Evolutionary conservation across 2,888 invertebrate species (phyloP).

Genomic region (Fissipunctia ypsillon): DNA sequence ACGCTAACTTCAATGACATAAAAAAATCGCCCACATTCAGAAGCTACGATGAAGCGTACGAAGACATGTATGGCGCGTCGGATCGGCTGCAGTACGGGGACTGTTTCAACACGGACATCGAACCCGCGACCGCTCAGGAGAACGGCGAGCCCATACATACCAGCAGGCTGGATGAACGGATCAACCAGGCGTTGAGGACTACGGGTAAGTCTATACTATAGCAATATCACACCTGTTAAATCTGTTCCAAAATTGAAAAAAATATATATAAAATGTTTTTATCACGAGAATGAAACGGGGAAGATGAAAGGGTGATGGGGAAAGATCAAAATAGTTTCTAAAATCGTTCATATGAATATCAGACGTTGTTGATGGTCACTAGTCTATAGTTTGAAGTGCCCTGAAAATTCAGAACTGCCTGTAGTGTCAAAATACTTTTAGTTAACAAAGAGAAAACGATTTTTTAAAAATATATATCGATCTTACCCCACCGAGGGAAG

Average conservation of each 20-base stretch:
- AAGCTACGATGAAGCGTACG: constrained; percentile 87
- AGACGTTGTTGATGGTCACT: background rate
- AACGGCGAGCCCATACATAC: constrained; percentile 18
- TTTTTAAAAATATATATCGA: no score
- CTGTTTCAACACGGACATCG: constrained; percentile 77
- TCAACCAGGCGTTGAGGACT: constrained; percentile 77
- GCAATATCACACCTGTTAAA: no score
- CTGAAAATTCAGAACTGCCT: no score
- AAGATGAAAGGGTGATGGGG: background rate
- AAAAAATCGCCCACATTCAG: constrained; percentile 19
- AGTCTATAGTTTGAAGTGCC: background rate
- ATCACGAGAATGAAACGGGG: background rate
- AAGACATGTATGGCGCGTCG: constrained; percentile 86
- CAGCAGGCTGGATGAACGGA: constrained; percentile 81
- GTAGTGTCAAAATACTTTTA: no score
- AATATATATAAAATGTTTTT: no score
- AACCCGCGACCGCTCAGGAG: constrained; percentile 37
- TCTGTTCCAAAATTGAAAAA: no score
- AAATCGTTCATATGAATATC: background rate
- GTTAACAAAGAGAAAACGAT: no score
- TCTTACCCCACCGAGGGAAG: no score
- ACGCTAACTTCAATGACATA: background rate
- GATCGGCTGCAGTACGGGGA: constrained; percentile 87
- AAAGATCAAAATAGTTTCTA: background rate
- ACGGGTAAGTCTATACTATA: constrained; percentile 72